Conservation (phyloP, 2,888 invertebrate species). For the Brachylomia viminalis region DNA sequence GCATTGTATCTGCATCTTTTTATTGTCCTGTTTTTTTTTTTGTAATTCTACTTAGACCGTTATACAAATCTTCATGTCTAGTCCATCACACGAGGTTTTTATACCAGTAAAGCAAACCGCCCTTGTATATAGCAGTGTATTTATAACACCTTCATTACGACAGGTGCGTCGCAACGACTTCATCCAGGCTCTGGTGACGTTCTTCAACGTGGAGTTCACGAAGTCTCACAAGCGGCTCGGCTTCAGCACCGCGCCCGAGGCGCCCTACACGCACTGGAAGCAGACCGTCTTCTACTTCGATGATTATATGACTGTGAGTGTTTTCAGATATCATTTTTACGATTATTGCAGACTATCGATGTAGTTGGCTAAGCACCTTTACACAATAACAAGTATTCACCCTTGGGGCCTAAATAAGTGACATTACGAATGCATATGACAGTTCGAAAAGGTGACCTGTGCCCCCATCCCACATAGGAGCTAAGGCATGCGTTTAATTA, state of each 20-base stretch:
- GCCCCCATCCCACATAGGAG: background rate
- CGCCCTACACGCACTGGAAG: slow-evolving; percentile 99
- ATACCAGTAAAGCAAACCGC: background rate
- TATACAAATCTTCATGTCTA: background rate
- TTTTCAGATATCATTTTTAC: background rate
- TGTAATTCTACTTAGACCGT: background rate
- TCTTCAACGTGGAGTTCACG: slow-evolving; percentile 99
- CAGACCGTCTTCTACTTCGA: slow-evolving; percentile 99
- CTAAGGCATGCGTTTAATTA: too few relatives aligned
- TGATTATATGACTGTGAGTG: slow-evolving; percentile 96
- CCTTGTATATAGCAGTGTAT: background rate
- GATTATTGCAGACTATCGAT: background rate
- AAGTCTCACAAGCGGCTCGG: slow-evolving; percentile 99
- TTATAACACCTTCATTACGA: background rate
- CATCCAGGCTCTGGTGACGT: slow-evolving; percentile 99
- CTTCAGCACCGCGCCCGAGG: slow-evolving; percentile 99
- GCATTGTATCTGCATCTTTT: background rate
- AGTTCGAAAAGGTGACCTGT: too few relatives aligned
- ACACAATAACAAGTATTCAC: background rate
- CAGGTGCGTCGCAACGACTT: slow-evolving; percentile 97
- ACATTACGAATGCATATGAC: background rate
- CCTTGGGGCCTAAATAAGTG: background rate
- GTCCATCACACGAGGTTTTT: background rate
- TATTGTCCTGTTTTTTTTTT: background rate
- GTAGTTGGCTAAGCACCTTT: background rate